Base-by-base conservation (phyloP, 2,113 vertebrate genomes). In the Spea bombifrons region DNA sequence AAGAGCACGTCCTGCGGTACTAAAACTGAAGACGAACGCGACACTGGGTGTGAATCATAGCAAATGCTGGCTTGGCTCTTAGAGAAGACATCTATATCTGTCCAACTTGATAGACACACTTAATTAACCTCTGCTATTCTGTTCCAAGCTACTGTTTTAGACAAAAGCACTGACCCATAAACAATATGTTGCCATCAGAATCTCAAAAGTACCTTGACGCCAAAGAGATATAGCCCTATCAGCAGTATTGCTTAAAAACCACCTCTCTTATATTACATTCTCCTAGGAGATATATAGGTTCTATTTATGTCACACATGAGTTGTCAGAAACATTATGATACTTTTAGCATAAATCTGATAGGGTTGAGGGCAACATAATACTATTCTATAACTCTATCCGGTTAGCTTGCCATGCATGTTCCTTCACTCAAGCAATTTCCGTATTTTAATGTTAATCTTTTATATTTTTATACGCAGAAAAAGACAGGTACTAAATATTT, bases 51-150 rank as follows among this genome's bases (percentile, higher is more conserved):
- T 75, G 87, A 89, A 88, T 92, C 83, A 89, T 89, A 89, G 89
- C 87, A 82, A 53, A 87, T 85, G 90, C 87, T 71, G 86, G 81
- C 85, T 89, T 74, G 85, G 49, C 76, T 86, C 83, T 75, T 73
- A 80, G 70, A 83, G 89, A 83, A 89, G 81, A 88, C 90, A 88
- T 90, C 86, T 84, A 87, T 91, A 88, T 91, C 89, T 92, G 89
- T 87, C 92, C 75, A 83, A 85, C 80, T 87, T 93, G 91, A 95
- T 91, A 92, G 95, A 96, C 95, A 97, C 97, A 92, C 92, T 94
- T 93, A 96, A 99, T 97, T 98, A 98, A 98, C 96, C 97, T 99
- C 95, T 96, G 95, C 94, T 94, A 96, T 96, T 96, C 91, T 93
- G 91, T 94, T 90, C 92, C 85, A 92, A 90, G 87, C 90, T 88